These are phyloP conservation scores for Neodiprion lecontei DNA, from an alignment of 1,140 invertebrate genomes.

Conservation along the genomic window DNA sequence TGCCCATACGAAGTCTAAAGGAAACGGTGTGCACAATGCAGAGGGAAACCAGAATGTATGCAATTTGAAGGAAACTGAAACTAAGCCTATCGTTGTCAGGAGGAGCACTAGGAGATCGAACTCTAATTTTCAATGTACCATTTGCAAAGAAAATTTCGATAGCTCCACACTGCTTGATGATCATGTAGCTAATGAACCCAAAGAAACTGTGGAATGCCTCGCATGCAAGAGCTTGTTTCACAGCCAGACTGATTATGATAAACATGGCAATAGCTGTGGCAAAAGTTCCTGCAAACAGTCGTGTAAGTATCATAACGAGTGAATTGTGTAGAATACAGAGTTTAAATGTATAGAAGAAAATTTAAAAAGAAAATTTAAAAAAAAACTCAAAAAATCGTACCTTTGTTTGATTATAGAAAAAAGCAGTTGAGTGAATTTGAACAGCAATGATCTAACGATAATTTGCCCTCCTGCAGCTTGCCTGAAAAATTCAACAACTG, in stretches of 20 bases:
- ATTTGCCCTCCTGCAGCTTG: too few relatives aligned
- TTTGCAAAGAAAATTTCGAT: slow-evolving; percentile 27
- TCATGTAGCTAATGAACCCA: slow-evolving; percentile 28
- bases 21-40: not conserved
- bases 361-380: too few relatives aligned
- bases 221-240: slow-evolving; percentile 29
- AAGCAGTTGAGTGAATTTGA: too few relatives aligned
- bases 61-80: not conserved
- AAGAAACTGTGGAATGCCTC: slow-evolving; percentile 22
- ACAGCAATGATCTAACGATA: too few relatives aligned
- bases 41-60: not conserved
- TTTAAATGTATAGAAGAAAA: too few relatives aligned
- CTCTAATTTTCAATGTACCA: slow-evolving; percentile 13
- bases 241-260: slow-evolving; percentile 23
- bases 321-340: too few relatives aligned
- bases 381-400: too few relatives aligned
- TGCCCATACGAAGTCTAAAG: not conserved
- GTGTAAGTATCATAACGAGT: not conserved
- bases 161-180: slow-evolving; percentile 24
- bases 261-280: slow-evolving; percentile 26
- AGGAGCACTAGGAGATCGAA: not conserved
- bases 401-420: too few relatives aligned
- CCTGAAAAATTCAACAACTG: too few relatives aligned
- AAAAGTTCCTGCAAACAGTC: not conserved
- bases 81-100: not conserved